Percentiles rank a stretch among this genome's conserved stretches.
Conservation (phyloP, 1,140 invertebrate genomes). For the Drosophila kurseongensis region DNA sequence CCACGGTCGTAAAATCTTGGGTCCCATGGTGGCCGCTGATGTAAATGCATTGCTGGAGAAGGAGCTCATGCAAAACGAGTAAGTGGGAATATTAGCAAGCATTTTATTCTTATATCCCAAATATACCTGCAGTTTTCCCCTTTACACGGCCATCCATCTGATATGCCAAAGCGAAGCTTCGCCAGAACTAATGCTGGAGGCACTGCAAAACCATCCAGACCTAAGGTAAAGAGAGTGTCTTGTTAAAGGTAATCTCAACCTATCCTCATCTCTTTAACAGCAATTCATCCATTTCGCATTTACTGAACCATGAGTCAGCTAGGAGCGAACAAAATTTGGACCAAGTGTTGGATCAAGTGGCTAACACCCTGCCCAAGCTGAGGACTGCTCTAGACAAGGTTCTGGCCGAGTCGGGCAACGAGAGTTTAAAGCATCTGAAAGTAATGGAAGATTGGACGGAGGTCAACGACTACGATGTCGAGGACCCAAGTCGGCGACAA, state of each 20-base stretch:
- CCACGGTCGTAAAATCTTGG: slow-evolving; percentile 98
- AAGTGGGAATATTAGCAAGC: slow-evolving; percentile 49
- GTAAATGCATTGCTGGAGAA: slow-evolving; percentile 94
- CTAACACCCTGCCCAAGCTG: slow-evolving; percentile 20
- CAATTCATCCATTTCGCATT: slow-evolving; percentile 29
- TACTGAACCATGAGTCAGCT: slow-evolving; percentile 34
- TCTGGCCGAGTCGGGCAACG: background rate
- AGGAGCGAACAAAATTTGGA: background rate
- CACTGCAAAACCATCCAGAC: slow-evolving; percentile 96
- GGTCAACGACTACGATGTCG: slow-evolving; percentile 9
- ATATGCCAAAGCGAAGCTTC: slow-evolving; percentile 94
- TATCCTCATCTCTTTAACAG: slow-evolving; percentile 10
- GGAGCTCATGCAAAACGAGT: slow-evolving; percentile 93
- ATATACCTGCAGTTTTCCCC: slow-evolving; percentile 90
- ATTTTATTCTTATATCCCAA: background rate
- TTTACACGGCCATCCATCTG: slow-evolving; percentile 97
- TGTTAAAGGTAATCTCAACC: background rate
- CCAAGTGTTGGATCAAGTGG: slow-evolving; percentile 14
- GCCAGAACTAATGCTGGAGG: slow-evolving; percentile 92
- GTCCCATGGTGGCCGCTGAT: slow-evolving; percentile 97
- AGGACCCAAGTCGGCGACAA: background rate
- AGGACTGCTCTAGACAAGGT: slow-evolving; percentile 9
- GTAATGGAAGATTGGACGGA: slow-evolving; percentile 26
- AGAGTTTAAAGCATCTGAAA: slow-evolving; percentile 4
- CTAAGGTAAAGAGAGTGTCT: slow-evolving; percentile 91